Base-by-base conservation (phyloP, 2,797 vertebrate genomes). In the Darevskia nairensis region DNA sequence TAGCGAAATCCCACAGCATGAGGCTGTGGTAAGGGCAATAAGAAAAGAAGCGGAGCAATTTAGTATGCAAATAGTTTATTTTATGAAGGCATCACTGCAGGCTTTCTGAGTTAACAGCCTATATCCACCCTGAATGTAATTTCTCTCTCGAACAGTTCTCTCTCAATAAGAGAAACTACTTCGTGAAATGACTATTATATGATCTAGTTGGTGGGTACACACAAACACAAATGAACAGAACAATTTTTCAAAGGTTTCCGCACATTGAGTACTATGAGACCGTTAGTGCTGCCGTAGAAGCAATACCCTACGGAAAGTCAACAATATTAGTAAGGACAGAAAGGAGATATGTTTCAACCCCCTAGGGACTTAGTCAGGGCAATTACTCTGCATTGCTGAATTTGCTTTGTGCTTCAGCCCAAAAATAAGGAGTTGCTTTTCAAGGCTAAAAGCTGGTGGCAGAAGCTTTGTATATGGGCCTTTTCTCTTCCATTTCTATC, bases 11-110 rank as follows among this genome's bases (percentile, higher is more conserved):
- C 23, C 41, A 79, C 25, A 86, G 77, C 66, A 79, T 72, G 66
- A 39, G 44, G 41, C 17, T 21, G 17, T 59, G 11, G 66, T 27
- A 32, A 35, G 4, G 46, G 81, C 7, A 88, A 35, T 78, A n/a
- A 66, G 39, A 78, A 46, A 27, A 85, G 15, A 93, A 91, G 25
- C n/a, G 21, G 27, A 71, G 29, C 23, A 78, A 61, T 87, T 88
- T 77, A 77, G 15, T 86, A 39, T 27, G 76, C 1, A 32, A 7
- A 80, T 86, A 55, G 78, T 72, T 82, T 41, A 17, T 78, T 78
- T 71, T 11, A 11, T 17, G n/a, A 89, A 85, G 50, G 88, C 90
- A 86, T 0, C 1, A 4, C 44, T 89, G 0, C 72, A 88, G 46
- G 25, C 82, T 74, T 75, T 39, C 25, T 69, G 76, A 32, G 0